Conservation (phyloP, 1,140 invertebrate genomes). For the Pollicipes pollicipes region DNA sequence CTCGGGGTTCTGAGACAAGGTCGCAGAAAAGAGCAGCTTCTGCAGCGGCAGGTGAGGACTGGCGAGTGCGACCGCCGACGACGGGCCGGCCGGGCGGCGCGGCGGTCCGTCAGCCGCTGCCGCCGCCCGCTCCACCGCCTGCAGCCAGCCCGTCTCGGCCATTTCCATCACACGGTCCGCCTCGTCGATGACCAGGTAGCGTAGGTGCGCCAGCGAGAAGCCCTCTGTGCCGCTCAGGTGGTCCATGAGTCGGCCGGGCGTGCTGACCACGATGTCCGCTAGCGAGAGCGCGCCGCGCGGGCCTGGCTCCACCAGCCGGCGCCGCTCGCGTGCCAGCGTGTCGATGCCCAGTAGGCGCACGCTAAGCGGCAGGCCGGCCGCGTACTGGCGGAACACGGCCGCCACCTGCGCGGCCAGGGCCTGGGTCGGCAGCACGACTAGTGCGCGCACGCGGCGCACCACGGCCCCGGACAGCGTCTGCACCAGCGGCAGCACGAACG, state of each 20-base stretch:
- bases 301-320: constrained; percentile 27
- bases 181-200: constrained; percentile 86
- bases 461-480: constrained; percentile 35
- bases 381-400: constrained; percentile 59
- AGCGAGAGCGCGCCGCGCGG: constrained; percentile 18
- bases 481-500: constrained; percentile 81
- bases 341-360: constrained; percentile 52
- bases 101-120: not conserved
- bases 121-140: constrained; percentile 35
- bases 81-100: not conserved
- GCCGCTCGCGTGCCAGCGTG: constrained; percentile 43
- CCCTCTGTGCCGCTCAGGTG: constrained; percentile 72
- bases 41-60: constrained; percentile 43
- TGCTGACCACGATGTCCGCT: constrained; percentile 80
- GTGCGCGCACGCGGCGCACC: constrained; percentile 47
- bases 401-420: constrained; percentile 79
- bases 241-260: constrained; percentile 79
- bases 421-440: constrained; percentile 78
- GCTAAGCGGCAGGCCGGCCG: constrained; percentile 46
- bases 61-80: not conserved
- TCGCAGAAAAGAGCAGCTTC: constrained; percentile 89
- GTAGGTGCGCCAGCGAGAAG: constrained; percentile 58
- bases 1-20: constrained; percentile 87
- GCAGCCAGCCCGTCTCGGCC: constrained; percentile 73
- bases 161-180: constrained; percentile 84